Base-by-base conservation (phyloP, 2,797 vertebrate species). In the Cirrhinus molitorella region DNA sequence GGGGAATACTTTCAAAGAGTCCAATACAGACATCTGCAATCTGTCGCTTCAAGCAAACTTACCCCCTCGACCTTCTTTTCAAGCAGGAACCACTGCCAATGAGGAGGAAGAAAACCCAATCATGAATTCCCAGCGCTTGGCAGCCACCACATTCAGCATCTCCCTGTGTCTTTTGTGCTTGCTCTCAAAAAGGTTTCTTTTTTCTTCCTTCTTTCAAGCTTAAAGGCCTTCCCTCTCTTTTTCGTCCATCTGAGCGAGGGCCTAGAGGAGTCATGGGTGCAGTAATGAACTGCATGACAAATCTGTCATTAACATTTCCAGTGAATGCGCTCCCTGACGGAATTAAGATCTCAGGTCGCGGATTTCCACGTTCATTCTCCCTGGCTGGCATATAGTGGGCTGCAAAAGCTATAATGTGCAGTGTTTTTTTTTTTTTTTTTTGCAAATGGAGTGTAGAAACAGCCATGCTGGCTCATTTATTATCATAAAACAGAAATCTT, bases 11-110 rank as follows among this genome's bases (percentile, higher is more conserved):
- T 85, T 86, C 83, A 86, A 85, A 85, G 81, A 79, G 65, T 87
- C 85, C 85, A 88, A 89, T 86, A 87, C 81, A 88, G 87, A 89
- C 88, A 88, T 88, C 88, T 88, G 85, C 87, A 88, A 87, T 88
- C 85, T 88, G 88, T 87, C 82, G 83, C 85, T 85, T 87, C 83
- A 75, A 81, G 87, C 80, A 86, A 85, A 88, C 83, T 63, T 85
- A 83, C 83, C 85, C 87, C 87, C 79, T 87, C 87, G 57, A 83
- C 86, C 84, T 86, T 83, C 86, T 89, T 87, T 86, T 87, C 82
- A 87, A 71, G 76, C 84, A 57, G 55, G 74, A 76, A 63, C 37
- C 68, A 66, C 85, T 83, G 87, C 84, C 88, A 88, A 57, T 16
- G 80, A 86, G 83, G 78, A 80, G 71, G 85, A 80, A 86, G 79